Conservation (phyloP, 2,113 vertebrate species). For the Sceloporus tristichus region DNA sequence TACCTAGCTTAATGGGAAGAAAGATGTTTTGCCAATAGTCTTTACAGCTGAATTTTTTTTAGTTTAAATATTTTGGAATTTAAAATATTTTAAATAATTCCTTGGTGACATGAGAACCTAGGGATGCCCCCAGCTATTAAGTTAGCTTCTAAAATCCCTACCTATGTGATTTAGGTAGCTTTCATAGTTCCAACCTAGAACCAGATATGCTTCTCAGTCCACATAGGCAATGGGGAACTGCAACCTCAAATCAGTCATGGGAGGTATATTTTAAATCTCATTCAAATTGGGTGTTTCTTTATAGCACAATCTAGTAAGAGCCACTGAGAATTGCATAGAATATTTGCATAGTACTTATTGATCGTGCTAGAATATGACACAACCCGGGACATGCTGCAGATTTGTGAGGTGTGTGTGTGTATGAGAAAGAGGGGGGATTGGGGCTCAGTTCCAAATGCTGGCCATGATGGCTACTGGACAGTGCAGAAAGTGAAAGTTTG, state of each 20-base stretch:
- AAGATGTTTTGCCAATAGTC: not conserved
- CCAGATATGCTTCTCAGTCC: not conserved
- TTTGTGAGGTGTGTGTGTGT: too few relatives aligned
- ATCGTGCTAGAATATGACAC: not conserved
- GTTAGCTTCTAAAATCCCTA: not conserved
- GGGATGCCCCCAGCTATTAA: not conserved
- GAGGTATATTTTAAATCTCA: not conserved
- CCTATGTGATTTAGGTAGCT: not conserved
- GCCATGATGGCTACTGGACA: not conserved
- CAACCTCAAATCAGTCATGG: not conserved
- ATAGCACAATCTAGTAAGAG: not conserved
- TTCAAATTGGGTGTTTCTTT: not conserved
- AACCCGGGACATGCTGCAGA: not conserved
- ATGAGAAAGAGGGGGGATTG: too few relatives aligned
- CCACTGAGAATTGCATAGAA: not conserved
- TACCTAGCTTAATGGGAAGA: not conserved
- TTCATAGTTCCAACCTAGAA: not conserved
- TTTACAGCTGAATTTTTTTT: not conserved
- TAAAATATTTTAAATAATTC: too few relatives aligned
- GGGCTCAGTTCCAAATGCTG: not conserved
- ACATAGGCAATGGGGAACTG: not conserved
- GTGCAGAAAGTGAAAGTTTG: not conserved
- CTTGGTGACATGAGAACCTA: not conserved
- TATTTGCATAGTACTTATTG: not conserved
- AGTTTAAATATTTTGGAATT: not conserved